Conservation (phyloP, 1,140 invertebrate genomes). For the Neomicropteryx cornuta region DNA sequence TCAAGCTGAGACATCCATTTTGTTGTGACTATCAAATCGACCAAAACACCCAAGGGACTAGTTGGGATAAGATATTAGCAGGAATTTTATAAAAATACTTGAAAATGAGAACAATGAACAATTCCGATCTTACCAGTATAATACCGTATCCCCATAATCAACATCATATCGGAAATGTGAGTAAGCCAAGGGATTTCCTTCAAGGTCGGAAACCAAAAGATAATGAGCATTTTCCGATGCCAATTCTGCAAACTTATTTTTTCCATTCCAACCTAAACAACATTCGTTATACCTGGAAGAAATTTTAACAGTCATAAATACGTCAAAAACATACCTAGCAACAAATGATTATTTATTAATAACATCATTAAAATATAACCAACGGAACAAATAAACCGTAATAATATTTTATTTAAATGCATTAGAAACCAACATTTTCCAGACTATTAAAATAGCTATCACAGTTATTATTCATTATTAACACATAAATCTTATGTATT, state of each 20-base stretch:
- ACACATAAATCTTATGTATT: too few relatives aligned
- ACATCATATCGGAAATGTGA: conserved; percentile 43
- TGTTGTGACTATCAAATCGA: too few relatives aligned
- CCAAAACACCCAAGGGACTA: too few relatives aligned
- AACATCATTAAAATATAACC: background rate
- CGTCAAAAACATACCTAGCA: background rate
- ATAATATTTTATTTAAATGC: conserved; percentile 1
- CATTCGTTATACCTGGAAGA: conserved; percentile 53
- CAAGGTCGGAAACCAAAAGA: conserved; percentile 46
- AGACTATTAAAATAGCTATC: background rate
- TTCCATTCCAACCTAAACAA: conserved; percentile 63
- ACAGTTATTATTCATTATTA: background rate
- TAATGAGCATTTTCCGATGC: conserved; percentile 60
- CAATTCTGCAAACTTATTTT: conserved; percentile 59
- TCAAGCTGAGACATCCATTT: too few relatives aligned
- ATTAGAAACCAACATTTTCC: background rate
- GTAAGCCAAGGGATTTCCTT: conserved; percentile 39
- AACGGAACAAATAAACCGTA: background rate
- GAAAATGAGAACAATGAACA: too few relatives aligned
- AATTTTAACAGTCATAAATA: background rate
- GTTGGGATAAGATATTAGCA: too few relatives aligned
- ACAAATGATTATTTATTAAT: conserved; percentile 5
- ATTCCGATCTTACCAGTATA: conserved; percentile 41
- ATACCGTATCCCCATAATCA: conserved; percentile 36
- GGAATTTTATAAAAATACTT: too few relatives aligned